Evolutionary conservation across 2,888 invertebrate species (phyloP).

Genomic region (Agonum fuliginosum): DNA sequence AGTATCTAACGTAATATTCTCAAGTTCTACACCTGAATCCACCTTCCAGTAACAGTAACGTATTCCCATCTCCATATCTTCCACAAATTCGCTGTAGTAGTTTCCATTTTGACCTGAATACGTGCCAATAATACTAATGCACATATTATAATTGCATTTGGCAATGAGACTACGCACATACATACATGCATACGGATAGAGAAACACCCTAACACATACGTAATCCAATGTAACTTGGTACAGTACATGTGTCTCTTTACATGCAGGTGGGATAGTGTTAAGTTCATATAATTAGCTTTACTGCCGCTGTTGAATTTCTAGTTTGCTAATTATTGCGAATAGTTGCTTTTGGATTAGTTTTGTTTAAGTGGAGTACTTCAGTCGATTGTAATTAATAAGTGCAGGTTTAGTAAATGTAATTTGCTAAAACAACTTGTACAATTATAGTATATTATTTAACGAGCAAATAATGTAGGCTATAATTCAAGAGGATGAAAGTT

Average conservation of each 20-base stretch:
- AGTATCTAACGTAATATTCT: too few relatives aligned
- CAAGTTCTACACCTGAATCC: not conserved
- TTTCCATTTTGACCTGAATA: slow-evolving; percentile 38
- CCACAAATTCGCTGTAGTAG: not conserved
- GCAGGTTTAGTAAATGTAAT: too few relatives aligned
- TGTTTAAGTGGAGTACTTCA: not conserved
- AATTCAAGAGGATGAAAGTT: too few relatives aligned
- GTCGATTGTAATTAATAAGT: not conserved
- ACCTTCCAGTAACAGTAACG: slow-evolving; percentile 5
- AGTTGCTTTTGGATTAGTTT: not conserved
- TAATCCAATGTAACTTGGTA: not conserved
- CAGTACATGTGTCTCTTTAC: not conserved
- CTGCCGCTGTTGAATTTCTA: not conserved
- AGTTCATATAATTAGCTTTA: not conserved
- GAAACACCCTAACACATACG: not conserved
- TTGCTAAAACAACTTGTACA: too few relatives aligned
- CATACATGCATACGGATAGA: not conserved
- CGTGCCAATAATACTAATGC: slow-evolving; percentile 44
- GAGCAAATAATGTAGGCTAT: too few relatives aligned
- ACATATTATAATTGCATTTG: slow-evolving; percentile 35
- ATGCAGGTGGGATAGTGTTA: not conserved
- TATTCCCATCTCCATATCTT: slow-evolving; percentile 4
- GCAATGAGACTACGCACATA: slow-evolving; percentile 2
- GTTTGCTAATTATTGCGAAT: not conserved
- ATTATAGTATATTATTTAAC: too few relatives aligned